Base-by-base conservation (phyloP, 1,140 invertebrate species). In the Leptestheria dahalacensis region DNA sequence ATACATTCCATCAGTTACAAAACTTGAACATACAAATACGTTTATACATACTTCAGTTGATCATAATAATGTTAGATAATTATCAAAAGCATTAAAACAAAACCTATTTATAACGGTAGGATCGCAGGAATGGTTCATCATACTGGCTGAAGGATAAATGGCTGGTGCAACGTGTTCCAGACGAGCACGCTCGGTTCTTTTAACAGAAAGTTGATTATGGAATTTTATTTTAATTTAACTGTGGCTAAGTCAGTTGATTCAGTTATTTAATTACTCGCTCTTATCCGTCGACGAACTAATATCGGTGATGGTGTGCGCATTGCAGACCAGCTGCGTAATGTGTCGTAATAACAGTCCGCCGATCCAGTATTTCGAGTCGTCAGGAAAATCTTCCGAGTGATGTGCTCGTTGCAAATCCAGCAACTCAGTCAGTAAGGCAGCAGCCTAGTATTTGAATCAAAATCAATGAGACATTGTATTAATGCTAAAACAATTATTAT, bases 51-150 rank as follows among this genome's bases (percentile, higher is more conserved):
- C n/a, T n/a, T n/a, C n/a, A n/a, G n/a, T n/a, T n/a, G n/a, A n/a
- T n/a, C n/a, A n/a, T n/a, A n/a, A n/a, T n/a, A n/a, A n/a, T n/a
- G n/a, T n/a, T n/a, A n/a, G n/a, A n/a, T n/a, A n/a, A n/a, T n/a
- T n/a, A n/a, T n/a, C n/a, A n/a, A n/a, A n/a, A n/a, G n/a, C n/a
- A n/a, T n/a, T n/a, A n/a, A n/a, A n/a, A n/a, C n/a, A n/a, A n/a
- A n/a, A 88, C 84, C 83, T 83, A 63, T 83, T 83, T 59, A 85
- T 82, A 58, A 91, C 84, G 67, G 84, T 86, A 6, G 88, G 82
- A 69, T 87, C 80, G 70, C 90, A 93, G 12, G 87, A 88, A 74
- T 93, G 90, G 71, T 93, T 93, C 82, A 92, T 84, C 74, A 92
- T 82, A 67, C 86, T 87, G 10, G 84, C 82, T n/a, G 86, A 83